These are phyloP conservation scores for Urocolius indicus DNA, from an alignment of 2,113 vertebrate species.

Conservation along the genomic window DNA sequence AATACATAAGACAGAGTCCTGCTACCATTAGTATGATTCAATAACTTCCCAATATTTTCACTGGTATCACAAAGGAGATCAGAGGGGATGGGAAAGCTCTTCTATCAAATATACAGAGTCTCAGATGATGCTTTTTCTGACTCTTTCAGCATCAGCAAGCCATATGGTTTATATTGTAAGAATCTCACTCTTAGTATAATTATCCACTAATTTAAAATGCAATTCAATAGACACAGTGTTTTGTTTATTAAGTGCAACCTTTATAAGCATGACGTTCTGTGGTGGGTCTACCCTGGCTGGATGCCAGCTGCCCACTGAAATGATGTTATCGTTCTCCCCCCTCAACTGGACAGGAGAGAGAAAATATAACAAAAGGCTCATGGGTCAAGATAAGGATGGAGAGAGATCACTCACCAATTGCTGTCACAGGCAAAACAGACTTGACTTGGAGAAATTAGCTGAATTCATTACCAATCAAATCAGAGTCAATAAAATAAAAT, in stretches of 20 bases:
- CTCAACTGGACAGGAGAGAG: too few species aligned
- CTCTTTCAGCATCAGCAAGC: background rate
- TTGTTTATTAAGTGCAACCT: background rate
- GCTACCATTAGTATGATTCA: background rate
- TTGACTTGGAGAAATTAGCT: too few species aligned
- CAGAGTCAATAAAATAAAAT: too few species aligned
- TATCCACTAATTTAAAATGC: background rate
- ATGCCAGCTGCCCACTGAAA: too few species aligned
- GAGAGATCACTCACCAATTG: too few species aligned
- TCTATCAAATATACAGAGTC: background rate
- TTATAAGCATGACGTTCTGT: background rate
- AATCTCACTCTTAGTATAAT: background rate
- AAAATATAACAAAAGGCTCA: too few species aligned
- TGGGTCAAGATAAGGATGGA: too few species aligned
- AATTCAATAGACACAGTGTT: background rate
- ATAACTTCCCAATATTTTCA: background rate
- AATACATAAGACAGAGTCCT: background rate
- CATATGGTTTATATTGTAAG: background rate
- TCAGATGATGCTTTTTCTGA: background rate
- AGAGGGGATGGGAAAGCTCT: background rate
- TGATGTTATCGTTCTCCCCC: too few species aligned
- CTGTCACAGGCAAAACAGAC: too few species aligned
- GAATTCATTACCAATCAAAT: too few species aligned
- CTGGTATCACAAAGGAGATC: background rate
- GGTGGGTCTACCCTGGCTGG: too few species aligned